Evolutionary conservation across 2,888 invertebrate genomes (phyloP), one percentile per base, ranked within the genome.

Genomic region (Panorpa germanica): DNA sequence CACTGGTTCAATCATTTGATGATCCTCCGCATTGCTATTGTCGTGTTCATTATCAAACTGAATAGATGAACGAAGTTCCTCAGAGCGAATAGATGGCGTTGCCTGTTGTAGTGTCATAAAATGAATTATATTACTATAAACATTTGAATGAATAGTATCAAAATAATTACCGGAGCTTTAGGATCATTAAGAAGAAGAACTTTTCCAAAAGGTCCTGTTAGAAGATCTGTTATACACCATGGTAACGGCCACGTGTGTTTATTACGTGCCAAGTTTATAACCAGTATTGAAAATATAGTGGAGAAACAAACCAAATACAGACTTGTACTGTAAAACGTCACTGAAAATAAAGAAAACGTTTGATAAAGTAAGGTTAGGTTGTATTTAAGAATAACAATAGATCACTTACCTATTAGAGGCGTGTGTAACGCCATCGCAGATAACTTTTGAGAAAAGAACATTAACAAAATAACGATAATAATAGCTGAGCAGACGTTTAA

Each of bases 361-460:
- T n/a, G n/a, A n/a, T n/a, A n/a, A n/a, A n/a, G n/a, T n/a, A n/a
- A n/a, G n/a, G n/a, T n/a, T n/a, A n/a, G n/a, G n/a, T n/a, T n/a
- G n/a, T n/a, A n/a, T n/a, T n/a, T n/a, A n/a, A n/a, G n/a, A n/a
- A n/a, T n/a, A n/a, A n/a, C n/a, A n/a, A n/a, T 27, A 4, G 12
- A 12, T 16, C 10, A 11, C 50, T 46, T 40, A 59, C 60, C 56
- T 29, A 60, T 45, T 5, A 58, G 42, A 5, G 61, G 60, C 4
- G 59, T 50, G 36, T 54, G 54, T 28, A 53, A 47, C 2, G 57
- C 55, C 38, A 59, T 45, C 11, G 56, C 47, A 2, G 59, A 58
- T 14, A 61, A 35, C 35, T 64, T 60, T 35, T 63, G 59, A 1
- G 65, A 60, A 42, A 73, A 70, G 46, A 67, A 72, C 43, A 70